Percentiles rank a stretch among this genome's conserved stretches.
These are phyloP conservation scores for Trochalopteron elliotii DNA, from an alignment of 2,113 vertebrate genomes.

Conservation along the genomic window DNA sequence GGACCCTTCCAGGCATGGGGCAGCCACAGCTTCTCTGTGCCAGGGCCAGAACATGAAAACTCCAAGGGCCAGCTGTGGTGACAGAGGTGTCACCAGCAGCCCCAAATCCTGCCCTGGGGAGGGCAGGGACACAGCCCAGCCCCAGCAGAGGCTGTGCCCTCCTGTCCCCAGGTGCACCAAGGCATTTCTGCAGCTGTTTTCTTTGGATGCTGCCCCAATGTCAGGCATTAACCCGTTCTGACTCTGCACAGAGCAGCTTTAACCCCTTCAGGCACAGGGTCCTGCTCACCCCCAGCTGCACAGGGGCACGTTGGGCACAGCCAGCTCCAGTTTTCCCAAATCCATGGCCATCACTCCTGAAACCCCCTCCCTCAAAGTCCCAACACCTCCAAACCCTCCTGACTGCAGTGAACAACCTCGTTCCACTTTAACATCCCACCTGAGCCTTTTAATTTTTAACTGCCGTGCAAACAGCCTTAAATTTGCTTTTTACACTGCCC, in stretches of 20 bases:
- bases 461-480: background rate
- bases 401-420: background rate
- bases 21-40: background rate
- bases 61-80: background rate
- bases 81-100: background rate
- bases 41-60: accelerated
- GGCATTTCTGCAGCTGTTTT: accelerated
- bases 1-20: background rate
- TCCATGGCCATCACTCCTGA: accelerated
- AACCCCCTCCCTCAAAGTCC: background rate
- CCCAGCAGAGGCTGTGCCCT: background rate
- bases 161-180: background rate
- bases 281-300: background rate
- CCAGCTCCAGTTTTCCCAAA: accelerated
- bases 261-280: background rate
- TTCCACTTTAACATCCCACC: background rate
- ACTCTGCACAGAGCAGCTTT: background rate
- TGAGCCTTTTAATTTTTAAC: conserved; percentile 42
- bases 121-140: background rate
- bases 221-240: background rate
- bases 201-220: background rate
- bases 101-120: background rate
- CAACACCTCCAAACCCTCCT: accelerated
- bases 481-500: background rate
- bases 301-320: background rate